phyloP scores from a whole-genome alignment of 1,140 invertebrate species.

The Hyphantria cunea region DNA sequence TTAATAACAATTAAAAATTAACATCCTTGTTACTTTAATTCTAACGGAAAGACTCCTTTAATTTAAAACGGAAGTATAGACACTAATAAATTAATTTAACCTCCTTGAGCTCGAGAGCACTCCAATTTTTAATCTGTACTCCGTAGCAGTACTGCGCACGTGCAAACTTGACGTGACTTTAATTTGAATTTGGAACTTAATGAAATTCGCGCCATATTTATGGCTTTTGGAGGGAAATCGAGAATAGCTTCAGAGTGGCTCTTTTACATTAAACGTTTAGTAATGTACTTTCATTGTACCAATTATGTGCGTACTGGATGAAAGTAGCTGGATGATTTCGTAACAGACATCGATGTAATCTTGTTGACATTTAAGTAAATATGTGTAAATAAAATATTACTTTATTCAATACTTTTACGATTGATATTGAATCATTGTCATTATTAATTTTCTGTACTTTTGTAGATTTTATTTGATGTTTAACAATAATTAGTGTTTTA shows the following conservation, averaged over 20 bases:
- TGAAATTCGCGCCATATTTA: conserved; percentile 74
- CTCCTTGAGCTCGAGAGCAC: conserved; percentile 26
- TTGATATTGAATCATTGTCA: too few relatives aligned
- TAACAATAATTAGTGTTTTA: too few relatives aligned
- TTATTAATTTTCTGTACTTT: too few relatives aligned
- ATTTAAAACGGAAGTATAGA: conserved; percentile 26
- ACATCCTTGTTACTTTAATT: too few relatives aligned
- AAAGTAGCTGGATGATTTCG: background rate
- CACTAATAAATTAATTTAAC: conserved; percentile 23
- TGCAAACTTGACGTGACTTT: conserved; percentile 69
- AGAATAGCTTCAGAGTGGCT: conserved; percentile 38
- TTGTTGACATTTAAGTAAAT: too few relatives aligned
- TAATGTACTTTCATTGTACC: conserved; percentile 4
- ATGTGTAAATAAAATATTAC: too few relatives aligned
- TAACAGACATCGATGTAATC: background rate
- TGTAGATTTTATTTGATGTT: too few relatives aligned
- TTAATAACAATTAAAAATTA: too few relatives aligned
- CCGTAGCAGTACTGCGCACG: conserved; percentile 55
- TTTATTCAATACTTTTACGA: too few relatives aligned
- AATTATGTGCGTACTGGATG: background rate
- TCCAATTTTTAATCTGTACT: conserved; percentile 40
- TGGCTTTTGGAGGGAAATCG: conserved; percentile 66
- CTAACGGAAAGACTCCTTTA: background rate
- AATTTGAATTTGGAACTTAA: conserved; percentile 70
- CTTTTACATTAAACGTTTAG: conserved; percentile 15